Base-by-base conservation (phyloP, 2,888 invertebrate species). In the Scaptomyza reducta region DNA sequence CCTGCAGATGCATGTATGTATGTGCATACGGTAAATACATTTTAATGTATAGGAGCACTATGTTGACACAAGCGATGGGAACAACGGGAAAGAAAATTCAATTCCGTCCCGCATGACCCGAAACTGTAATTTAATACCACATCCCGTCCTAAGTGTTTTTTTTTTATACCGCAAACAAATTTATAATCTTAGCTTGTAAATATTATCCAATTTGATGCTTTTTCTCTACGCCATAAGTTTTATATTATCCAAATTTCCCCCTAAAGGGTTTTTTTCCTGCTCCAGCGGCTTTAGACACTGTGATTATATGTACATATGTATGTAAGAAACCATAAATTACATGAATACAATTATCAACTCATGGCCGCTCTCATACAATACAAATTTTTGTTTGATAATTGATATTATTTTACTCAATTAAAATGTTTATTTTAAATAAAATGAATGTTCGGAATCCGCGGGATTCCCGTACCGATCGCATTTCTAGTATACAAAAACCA, bases 11-110 rank as follows among this genome's bases (percentile, higher is more conserved):
- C 9, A 16, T 63, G 7, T 35, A 31, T 29, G 14, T 29, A 46
- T 56, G 31, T 58, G 56, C 51, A 53, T 56, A 47, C 18, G 38
- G 22, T 45, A 40, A 40, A 59, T 42, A 16, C 50, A 27, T 42
- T 27, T 41, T 14, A 33, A 50, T 38, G 44, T 29, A 14, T 13
- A 38, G 29, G 29, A 46, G 40, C 50, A 55, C 47, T 40, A 42
- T 54, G 31, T 13, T 63, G 35, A 50, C 27, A 58, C 35, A 22
- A 22, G 33, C 22, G 18, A n/a, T 46, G 18, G 18, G 40, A 40
- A 40, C 22, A 33, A 33, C 18, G 49, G 22, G 7, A 33, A 33
- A 13, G 10, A n/a, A 33, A 47, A 11, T 6, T 16, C 11, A 11
- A 29, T 29, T 6, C n/a, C 16, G 33, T 47, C 16, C 31, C 9